Evolutionary conservation across 1,140 invertebrate genomes (phyloP), one percentile per base, ranked within the genome.

Genomic region (Pachypsylla venusta): DNA sequence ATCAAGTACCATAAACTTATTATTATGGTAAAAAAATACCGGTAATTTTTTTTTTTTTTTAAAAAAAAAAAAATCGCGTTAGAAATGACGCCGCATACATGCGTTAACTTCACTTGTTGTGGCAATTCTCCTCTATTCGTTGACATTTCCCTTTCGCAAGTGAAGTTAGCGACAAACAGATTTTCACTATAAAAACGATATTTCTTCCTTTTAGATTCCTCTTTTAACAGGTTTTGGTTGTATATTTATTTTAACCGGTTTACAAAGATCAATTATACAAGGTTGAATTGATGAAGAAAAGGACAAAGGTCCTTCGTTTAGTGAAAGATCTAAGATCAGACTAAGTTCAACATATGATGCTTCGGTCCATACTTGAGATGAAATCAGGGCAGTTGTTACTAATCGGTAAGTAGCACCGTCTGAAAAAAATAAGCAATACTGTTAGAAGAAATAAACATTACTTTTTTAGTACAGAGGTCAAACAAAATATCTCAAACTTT

Each of bases 351-450:
- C 83, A 58, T 86, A 85, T 62, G 87, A 91, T 10, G 87, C 81
- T 70, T 93, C 89, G 59, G 86, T 87, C 87, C 88, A 90, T 4
- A 89, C 84, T 64, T 87, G 84, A 72, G 95, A 91, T 0, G 92
- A 94, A 2, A 96, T 75, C 20, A 94, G 71, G 5, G 94, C 85
- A 14, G 84, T 87, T 1, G 90, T 92, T 22, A 87, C 74, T 10
- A 97, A 73, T 53, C 89, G 77, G 62, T 90, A 83, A 67, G 87
- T 82, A 14, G 70, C 62, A 77, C 75, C 70, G 63, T 73, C 70
- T 57, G 54, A 25, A 53, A 26, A 53, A 53, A 62, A 48, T 19
- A 56, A 59, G 13, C 20, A 57, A 7, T 10, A 35, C 30, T 56
- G 54, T n/a, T 5, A 56, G 13, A 19, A 10, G 25, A 25, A 25